These are phyloP conservation scores for Medauroidea extradentata DNA, from an alignment of 1,140 invertebrate genomes.

Conservation along the genomic window DNA sequence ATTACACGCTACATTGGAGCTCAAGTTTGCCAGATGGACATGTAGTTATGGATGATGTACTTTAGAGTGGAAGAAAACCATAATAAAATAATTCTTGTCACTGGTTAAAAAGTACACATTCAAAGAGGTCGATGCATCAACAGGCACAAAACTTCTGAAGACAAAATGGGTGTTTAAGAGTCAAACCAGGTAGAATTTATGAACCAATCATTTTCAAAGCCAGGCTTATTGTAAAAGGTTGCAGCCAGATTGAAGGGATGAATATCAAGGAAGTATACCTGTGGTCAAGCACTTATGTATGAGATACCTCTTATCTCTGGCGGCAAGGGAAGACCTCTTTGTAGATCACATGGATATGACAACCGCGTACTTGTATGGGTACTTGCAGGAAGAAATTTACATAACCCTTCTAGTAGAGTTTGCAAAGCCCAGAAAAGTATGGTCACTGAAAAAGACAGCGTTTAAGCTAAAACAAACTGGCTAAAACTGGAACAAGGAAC, in stretches of 20 bases:
- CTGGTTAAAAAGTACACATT: background rate
- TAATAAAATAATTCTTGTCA: background rate
- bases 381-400: slow-evolving; percentile 26
- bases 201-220: background rate
- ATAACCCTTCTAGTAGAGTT: slow-evolving; percentile 26
- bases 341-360: slow-evolving; percentile 20
- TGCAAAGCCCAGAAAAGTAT: background rate
- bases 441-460: background rate
- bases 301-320: background rate
- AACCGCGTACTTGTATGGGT: slow-evolving; percentile 28
- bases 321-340: slow-evolving; percentile 6
- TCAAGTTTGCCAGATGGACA: no score
- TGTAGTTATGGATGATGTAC: background rate
- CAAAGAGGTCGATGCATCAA: background rate
- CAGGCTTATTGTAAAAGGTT: background rate
- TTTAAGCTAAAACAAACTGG: background rate
- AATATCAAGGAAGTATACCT: background rate
- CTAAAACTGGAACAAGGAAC: background rate
- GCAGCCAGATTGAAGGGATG: background rate
- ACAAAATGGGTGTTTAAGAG: background rate
- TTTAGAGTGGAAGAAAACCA: background rate
- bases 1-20: no score
- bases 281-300: background rate
- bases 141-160: background rate
- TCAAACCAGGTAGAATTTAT: background rate